phyloP scores from a whole-genome alignment of 2,888 invertebrate species.

The Macrosoma leucophasiata region DNA sequence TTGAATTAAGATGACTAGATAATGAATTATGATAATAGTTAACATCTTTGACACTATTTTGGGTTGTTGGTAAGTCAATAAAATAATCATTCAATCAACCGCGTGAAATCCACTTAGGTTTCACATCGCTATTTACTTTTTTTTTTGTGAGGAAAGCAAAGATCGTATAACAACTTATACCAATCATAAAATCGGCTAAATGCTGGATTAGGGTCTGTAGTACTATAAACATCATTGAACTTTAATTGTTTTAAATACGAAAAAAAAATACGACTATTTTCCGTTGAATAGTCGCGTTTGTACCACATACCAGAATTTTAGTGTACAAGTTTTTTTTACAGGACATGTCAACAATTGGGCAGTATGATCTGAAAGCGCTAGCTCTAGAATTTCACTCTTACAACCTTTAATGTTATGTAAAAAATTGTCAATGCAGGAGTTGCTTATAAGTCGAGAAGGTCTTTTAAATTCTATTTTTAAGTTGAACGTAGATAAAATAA shows the following conservation, averaged over 20 bases:
- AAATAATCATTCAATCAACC: no score
- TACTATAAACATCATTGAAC: neutral
- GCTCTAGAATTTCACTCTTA: neutral
- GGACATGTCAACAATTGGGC: neutral
- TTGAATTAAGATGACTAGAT: no score
- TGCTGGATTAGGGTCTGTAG: neutral
- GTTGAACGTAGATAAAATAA: slow-evolving; percentile 1
- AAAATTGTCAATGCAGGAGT: slow-evolving; percentile 2
- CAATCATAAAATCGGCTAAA: neutral
- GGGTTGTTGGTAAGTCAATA: no score
- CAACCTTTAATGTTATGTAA: slow-evolving; percentile 2
- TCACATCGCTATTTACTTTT: neutral
- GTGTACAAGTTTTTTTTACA: slow-evolving; percentile 1
- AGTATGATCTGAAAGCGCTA: slow-evolving; percentile 1
- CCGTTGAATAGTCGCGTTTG: slow-evolving; percentile 3
- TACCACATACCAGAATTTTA: slow-evolving; percentile 5
- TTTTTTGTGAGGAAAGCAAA: slow-evolving; percentile 1
- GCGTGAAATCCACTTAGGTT: slow-evolving; percentile 3
- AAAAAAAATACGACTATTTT: slow-evolving; percentile 1
- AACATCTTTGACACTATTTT: no score
- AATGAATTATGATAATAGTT: no score
- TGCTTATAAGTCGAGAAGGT: neutral
- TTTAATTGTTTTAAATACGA: slow-evolving; percentile 1
- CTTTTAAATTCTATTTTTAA: neutral
- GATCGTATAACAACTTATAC: slow-evolving; percentile 1